Percentiles rank a stretch among this genome's conserved stretches.
Conservation (phyloP, 2,888 invertebrate species). For the Cephalotes varians region DNA sequence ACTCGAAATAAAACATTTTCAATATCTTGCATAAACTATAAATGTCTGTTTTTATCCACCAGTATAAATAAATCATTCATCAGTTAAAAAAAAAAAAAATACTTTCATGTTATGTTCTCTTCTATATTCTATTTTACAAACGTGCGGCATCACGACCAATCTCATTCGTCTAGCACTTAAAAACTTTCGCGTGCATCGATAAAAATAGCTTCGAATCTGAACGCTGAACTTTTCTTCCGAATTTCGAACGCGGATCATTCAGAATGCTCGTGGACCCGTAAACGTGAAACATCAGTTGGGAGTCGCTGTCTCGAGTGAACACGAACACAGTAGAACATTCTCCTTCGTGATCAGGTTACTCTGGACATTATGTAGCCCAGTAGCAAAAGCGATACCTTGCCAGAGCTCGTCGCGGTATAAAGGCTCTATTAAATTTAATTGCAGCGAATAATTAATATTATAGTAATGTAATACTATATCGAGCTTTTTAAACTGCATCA, state of each 20-base stretch:
- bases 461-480: not conserved
- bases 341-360: slow-evolving; percentile 78
- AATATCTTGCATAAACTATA: not conserved
- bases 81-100: not conserved
- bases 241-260: not conserved
- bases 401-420: slow-evolving; percentile 14
- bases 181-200: not conserved
- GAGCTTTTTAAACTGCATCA: not conserved
- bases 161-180: not conserved
- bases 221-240: not conserved
- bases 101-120: not conserved
- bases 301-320: slow-evolving; percentile 46
- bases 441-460: slow-evolving; percentile 31
- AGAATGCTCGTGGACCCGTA: slow-evolving; percentile 35
- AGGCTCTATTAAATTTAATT: slow-evolving; percentile 51
- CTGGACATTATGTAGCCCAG: slow-evolving; percentile 63
- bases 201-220: not conserved
- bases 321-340: slow-evolving; percentile 45
- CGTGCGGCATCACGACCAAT: not conserved
- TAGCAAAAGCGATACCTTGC: slow-evolving; percentile 49
- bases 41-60: not conserved
- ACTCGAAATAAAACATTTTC: not conserved
- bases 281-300: slow-evolving; percentile 52
- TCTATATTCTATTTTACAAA: not conserved
- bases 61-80: no score